These are phyloP conservation scores for Idaea dimidiata DNA, from an alignment of 2,888 invertebrate genomes.

Conservation along the genomic window DNA sequence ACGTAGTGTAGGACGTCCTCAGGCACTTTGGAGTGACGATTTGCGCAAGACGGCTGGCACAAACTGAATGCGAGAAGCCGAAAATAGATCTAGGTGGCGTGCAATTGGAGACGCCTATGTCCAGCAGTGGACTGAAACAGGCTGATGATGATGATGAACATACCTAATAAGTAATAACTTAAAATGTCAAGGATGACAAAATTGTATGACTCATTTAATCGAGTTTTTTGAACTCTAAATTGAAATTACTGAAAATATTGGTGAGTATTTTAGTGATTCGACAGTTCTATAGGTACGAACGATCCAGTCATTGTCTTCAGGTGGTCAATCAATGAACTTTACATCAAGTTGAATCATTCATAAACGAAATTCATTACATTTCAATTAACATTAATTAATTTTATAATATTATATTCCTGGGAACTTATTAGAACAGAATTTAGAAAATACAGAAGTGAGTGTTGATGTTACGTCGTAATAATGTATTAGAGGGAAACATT, in stretches of 20 bases:
- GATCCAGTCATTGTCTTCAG: not conserved
- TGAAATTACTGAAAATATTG: not conserved
- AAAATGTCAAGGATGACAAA: not conserved
- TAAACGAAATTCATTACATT: not conserved
- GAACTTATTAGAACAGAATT: not conserved
- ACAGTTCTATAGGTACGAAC: too few species aligned
- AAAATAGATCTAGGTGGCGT: too few species aligned
- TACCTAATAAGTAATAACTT: too few species aligned
- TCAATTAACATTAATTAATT: not conserved
- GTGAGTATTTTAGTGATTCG: not conserved
- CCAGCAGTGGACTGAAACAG: too few species aligned
- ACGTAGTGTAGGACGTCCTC: too few species aligned
- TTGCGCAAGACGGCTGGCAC: too few species aligned
- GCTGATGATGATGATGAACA: too few species aligned
- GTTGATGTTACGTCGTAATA: too few species aligned
- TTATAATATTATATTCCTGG: not conserved
- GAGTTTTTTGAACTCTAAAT: not conserved
- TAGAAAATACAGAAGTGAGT: not conserved
- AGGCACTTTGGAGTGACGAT: too few species aligned
- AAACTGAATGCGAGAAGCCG: too few species aligned
- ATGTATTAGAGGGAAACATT: too few species aligned
- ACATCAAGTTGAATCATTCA: not conserved
- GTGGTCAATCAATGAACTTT: not conserved
- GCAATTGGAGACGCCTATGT: too few species aligned
- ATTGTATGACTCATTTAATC: not conserved